Base-by-base conservation (phyloP, 2,113 vertebrate species). In the Nothobranchius furzeri region DNA sequence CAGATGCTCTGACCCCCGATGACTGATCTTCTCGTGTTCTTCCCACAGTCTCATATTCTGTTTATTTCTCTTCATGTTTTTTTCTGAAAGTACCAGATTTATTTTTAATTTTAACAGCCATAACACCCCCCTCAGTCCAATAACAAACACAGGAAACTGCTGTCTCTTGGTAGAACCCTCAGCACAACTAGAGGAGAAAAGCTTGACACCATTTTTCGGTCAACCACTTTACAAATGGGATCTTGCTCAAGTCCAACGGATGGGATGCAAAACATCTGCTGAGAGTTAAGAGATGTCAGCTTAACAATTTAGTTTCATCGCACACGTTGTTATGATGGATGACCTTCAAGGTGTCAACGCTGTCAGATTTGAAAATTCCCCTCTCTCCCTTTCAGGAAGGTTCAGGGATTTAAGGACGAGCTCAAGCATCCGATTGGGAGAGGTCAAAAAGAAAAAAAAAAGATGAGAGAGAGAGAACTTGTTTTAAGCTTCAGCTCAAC, bases 121-220 rank as follows among this genome's bases (percentile, higher is more conserved):
- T 59, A 6, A 36, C 56, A 24, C 72, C 76, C 68, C 62, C 49
- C 57, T 50, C 58, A 36, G 74, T 89, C 61, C 61, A 90, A 91
- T 84, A 93, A 90, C 86, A 92, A 92, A 90, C 90, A 91, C 87
- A 91, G 88, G 88, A 93, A 92, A 85, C 67, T 74, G 81, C 79
- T 79, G 36, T 90, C 51, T 60, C 85, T 1, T 73, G 83, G 69
- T 60, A 73, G 53, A 75, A 81, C 73, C 78, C 77, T 68, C 61
- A 68, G 70, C 61, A 67, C 67, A 40, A 76, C 40, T 73, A 13
- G 51, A 68, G 63, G 62, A 68, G 57, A 79, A 75, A 82, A 63
- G 75, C 60, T 45, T 20, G 11, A 53, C 9, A 15, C 43, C 7
- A 20, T 64, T 60, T 46, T 56, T 35, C 1, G 42, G 60, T 73